Evolutionary conservation across 1,140 invertebrate species (phyloP), one percentile per base, ranked within the genome.

Genomic region (Drosophila fuyamai): DNA sequence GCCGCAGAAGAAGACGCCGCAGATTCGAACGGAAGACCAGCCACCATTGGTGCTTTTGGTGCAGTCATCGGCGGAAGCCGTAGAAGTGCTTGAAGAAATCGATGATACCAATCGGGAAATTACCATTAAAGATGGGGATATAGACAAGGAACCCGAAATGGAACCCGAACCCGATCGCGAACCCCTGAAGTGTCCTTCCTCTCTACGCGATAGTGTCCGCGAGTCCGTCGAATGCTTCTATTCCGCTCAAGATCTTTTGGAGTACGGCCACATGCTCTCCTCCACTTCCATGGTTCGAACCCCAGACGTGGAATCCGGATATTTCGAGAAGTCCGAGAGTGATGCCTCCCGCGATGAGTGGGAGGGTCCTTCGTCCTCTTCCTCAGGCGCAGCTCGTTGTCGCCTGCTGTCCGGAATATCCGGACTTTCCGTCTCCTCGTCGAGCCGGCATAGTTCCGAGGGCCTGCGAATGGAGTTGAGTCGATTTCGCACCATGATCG

Each of bases 161-260:
- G 35, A 62, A 38, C 13, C 29, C 0, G 56, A 55, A 1, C 16
- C 55, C 4, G 63, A 71, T n/a, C 54, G 18, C 13, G 50, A 59
- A 12, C 62, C 56, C 9, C 14, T 43, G 1, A 76, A 77, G 29
- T 76, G 55, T 7, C 55, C 74, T 0, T 44, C 73, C 9, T 65
- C 75, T 9, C n/a, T 79, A 14, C 74, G 79, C 4, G 84, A 86
- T 6, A 91, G 63, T 55, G 79, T 91, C 13, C 90, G 90, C n/a
- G 90, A 91, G 27, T 91, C 90, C 14, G 72, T 90, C 7, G 90
- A 91, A 43, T 91, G 85, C 56, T 91, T 86, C 50, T 91, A 91
- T 32, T 91, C 90, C 1, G 90, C 90, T 6, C 90, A 91, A 72
- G 90, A 91, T 81, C 76, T 91, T 6, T 75, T 91, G 10, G 90